Evolutionary conservation across 2,113 vertebrate species (phyloP), one percentile per base, ranked within the genome.

Genomic region (Tautogolabrus adspersus): DNA sequence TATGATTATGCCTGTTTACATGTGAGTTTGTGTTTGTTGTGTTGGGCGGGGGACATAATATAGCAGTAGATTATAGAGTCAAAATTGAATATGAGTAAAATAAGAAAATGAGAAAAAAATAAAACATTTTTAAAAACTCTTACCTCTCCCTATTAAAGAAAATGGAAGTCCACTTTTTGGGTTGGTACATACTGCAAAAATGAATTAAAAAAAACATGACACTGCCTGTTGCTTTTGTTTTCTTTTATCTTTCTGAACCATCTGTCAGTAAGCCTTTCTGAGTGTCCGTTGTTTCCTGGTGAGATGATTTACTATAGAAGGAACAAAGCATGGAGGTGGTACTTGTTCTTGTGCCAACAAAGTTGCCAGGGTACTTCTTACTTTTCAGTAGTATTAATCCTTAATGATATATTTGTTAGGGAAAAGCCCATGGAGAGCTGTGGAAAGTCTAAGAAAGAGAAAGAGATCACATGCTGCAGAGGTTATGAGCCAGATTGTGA

Each of bases 1-100:
- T 69, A 56, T 66, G 56, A 89, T 83, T 75, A 79, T 49, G 26
- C 16, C 72, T 72, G 72, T 73, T 79, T 77, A 73, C 44, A 26
- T 55, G 60, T 76, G 62, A 37, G 22, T 30, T 42, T 54, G 22
- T 61, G 59, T 64, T 51, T 6, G 26, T 64, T 40, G 3, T 42
- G 40, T 42, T 42, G 40, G 40, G 11, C 9, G 10, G 3, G 8
- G 40, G 1, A 42, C 30, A 34, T 6, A 44, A 11, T 44, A 13
- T 11, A 44, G 12, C 42, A 11, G 42, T 13, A 13, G 42, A 44
- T 34, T 34, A 34, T 34, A 34, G 30, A 34, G 26, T n/a, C 26
- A 26, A 26, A 26, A 26, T 26, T 26, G 26, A 26, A 26, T 26
- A 26, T 26, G 26, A 26, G 26, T 4, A 34, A 34, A 34, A 34